Conservation (phyloP, 2,888 invertebrate genomes). For the Drosophila helvetica region DNA sequence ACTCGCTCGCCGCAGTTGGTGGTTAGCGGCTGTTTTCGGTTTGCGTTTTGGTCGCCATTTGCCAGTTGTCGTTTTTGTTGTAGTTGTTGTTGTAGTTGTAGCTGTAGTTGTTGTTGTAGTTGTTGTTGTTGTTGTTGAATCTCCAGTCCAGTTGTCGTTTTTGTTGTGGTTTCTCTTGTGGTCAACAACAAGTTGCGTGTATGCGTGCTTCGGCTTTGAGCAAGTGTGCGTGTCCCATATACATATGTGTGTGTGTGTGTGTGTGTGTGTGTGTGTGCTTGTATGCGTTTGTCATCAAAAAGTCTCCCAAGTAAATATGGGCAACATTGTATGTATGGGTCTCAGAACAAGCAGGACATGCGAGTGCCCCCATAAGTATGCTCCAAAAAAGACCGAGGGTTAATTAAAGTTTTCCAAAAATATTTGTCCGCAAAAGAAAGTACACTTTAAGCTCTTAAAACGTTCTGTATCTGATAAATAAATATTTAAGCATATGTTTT, state of each 20-base stretch:
- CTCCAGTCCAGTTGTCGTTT: slow-evolving; percentile 2
- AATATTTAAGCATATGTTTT: slow-evolving; percentile 15
- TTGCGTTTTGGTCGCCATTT: slow-evolving; percentile 65
- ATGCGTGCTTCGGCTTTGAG: slow-evolving; percentile 26
- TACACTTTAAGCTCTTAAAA: no score
- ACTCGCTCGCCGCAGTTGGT: slow-evolving; percentile 7
- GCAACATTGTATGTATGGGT: no score
- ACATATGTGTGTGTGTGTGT: background rate
- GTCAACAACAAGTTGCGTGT: slow-evolving; percentile 41
- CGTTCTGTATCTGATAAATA: slow-evolving; percentile 12
- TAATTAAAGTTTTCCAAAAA: no score
- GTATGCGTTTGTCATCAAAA: slow-evolving; percentile 48
- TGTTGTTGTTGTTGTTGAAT: slow-evolving; percentile 44
- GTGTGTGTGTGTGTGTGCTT: background rate
- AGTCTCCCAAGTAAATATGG: background rate
- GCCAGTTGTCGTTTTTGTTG: slow-evolving; percentile 53
- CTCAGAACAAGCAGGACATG: no score
- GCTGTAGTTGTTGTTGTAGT: background rate
- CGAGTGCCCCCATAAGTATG: no score
- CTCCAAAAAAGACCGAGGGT: no score
- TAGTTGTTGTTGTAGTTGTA: background rate
- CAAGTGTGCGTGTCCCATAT: slow-evolving; percentile 24
- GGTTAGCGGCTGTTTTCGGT: slow-evolving; percentile 50
- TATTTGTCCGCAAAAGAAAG: no score
- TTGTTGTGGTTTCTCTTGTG: slow-evolving; percentile 51